A percentile compares a stretch with the other conserved stretches of the same genome.
Conservation (phyloP, 2,888 invertebrate genomes). For the Tanypteryx hageni region DNA sequence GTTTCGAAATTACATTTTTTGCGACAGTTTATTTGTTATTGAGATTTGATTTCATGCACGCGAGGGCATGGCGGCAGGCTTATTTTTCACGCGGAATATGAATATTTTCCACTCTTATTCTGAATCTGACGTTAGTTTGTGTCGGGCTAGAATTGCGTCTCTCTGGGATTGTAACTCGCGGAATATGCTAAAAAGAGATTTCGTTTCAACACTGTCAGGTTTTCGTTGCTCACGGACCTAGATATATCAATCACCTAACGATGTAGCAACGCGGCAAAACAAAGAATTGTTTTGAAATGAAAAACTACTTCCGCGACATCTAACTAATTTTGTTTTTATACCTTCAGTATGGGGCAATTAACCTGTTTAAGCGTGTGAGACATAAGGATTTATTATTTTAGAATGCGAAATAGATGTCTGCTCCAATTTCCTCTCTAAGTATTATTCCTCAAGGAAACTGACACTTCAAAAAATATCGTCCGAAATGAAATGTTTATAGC, state of each 20-base stretch:
- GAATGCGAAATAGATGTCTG: too few relatives aligned
- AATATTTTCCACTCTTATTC: neutral
- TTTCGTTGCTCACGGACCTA: neutral
- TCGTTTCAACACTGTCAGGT: neutral
- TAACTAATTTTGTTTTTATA: neutral
- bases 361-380: neutral
- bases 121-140: neutral
- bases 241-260: neutral
- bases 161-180: neutral
- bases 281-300: constrained; percentile 13
- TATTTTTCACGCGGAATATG: too few relatives aligned
- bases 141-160: neutral
- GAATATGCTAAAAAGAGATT: neutral
- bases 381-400: too few relatives aligned
- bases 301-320: neutral
- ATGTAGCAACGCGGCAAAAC: neutral
- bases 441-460: too few relatives aligned
- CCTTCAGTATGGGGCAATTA: neutral
- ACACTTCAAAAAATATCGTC: too few relatives aligned
- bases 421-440: too few relatives aligned
- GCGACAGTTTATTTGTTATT: too few relatives aligned
- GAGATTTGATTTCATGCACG: too few relatives aligned
- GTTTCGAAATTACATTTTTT: too few relatives aligned
- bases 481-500: too few relatives aligned
- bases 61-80: too few relatives aligned